Conservation (phyloP, 1,140 invertebrate species). For the Drosophila simulans region DNA sequence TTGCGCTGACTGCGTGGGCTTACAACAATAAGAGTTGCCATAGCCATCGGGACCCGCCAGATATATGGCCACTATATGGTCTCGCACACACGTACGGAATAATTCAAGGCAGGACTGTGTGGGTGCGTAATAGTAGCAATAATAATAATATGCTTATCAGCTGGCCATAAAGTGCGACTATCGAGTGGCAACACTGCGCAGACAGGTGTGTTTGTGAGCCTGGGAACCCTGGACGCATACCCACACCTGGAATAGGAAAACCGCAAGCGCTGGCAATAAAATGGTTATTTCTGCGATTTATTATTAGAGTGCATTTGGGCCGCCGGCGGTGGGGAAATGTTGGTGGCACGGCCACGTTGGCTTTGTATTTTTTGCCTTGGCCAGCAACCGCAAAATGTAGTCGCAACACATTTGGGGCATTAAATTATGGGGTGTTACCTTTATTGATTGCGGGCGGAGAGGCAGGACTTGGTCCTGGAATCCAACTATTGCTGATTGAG, state of each 20-base stretch:
- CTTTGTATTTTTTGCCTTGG: slow-evolving; percentile 36
- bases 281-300: slow-evolving; percentile 82
- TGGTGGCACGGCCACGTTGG: slow-evolving; percentile 15
- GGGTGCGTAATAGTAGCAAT: slow-evolving; percentile 66
- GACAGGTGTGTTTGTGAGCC: slow-evolving; percentile 13
- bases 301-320: slow-evolving; percentile 82
- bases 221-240: slow-evolving; percentile 2
- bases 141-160: slow-evolving; percentile 83
- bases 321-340: slow-evolving; percentile 40
- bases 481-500: slow-evolving; percentile 37
- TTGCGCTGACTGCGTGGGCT: slow-evolving; percentile 42
- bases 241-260: slow-evolving; percentile 20
- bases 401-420: slow-evolving; percentile 77
- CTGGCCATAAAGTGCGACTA: slow-evolving; percentile 67
- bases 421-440: slow-evolving; percentile 82
- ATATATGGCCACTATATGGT: slow-evolving; percentile 6
- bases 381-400: slow-evolving; percentile 70
- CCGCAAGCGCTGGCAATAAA: slow-evolving; percentile 72
- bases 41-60: not conserved
- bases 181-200: slow-evolving; percentile 41
- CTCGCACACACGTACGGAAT: slow-evolving; percentile 20
- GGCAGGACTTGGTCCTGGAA: not conserved
- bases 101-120: slow-evolving; percentile 34
- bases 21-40: slow-evolving; percentile 31
- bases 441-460: slow-evolving; percentile 67